Evolutionary conservation across 2,113 vertebrate genomes (phyloP).

Genomic region (Sceloporus tristichus): DNA sequence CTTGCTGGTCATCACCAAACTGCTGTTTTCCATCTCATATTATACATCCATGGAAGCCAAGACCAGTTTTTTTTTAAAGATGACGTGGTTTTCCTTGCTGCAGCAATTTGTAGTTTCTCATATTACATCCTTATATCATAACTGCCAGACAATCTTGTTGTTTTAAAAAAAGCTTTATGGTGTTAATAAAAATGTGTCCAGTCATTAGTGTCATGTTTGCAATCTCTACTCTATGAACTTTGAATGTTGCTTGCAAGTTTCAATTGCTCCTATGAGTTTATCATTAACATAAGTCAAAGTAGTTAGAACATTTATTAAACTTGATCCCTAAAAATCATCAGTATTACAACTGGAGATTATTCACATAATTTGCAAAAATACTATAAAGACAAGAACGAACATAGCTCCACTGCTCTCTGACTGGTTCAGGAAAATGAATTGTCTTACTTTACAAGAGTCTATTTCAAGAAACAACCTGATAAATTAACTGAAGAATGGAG

Average conservation of each 20-base stretch:
- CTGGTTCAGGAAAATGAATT: neutral
- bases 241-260: neutral
- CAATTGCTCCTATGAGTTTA: conserved; percentile 34
- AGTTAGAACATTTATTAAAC: neutral
- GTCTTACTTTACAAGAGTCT: neutral
- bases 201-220: neutral
- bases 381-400: neutral
- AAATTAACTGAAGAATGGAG: neutral
- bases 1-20: neutral
- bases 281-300: conserved; percentile 24
- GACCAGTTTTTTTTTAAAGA: neutral
- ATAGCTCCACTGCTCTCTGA: neutral
- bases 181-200: conserved; percentile 23
- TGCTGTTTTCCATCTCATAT: neutral
- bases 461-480: neutral
- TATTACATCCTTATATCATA: conserved; percentile 23
- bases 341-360: neutral
- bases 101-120: conserved; percentile 9
- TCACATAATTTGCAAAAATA: neutral
- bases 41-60: neutral
- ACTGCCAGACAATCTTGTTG: neutral
- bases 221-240: conserved; percentile 16
- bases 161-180: conserved; percentile 32
- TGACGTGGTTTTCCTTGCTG: neutral
- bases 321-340: neutral